Base-by-base conservation (phyloP, 2,113 vertebrate genomes). In the Lasiurus cinereus region DNA sequence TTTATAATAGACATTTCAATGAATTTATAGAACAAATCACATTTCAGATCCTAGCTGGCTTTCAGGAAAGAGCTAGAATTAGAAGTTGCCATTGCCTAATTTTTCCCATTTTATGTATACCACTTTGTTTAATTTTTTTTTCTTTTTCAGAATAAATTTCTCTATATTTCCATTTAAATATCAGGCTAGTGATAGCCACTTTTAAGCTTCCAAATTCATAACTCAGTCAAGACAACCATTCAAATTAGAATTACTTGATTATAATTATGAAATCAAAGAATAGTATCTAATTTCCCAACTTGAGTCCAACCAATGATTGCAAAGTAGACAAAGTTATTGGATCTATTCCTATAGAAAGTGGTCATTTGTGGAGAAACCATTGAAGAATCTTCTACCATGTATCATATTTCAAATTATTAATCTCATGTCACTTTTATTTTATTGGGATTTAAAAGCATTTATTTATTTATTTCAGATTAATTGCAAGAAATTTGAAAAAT, bases 381-480 rank as follows among this genome's bases (percentile, higher is more conserved):
- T 50, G 6, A 19, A 22, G 39, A 8, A 27, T 11, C 31, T 77
- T 48, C 39, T 64, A n/a, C 3, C 14, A 5, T 48, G 0, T 59
- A 36, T 12, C 66, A 85, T 79, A 43, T 14, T 85, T 90, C 9
- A 90, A 50, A 43, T 72, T 39, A 69, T 62, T 9, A 39, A 16
- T 74, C 18, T 31, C 36, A 69, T 74, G 2, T 59, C 7, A 70
- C 83, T 82, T 91, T 87, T 76, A 50, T 88, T 83, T 74, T 56
- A 18, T 11, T 82, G 24, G 5, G 3, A 72, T 87, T 93, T 90
- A 6, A 6, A 39, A 70, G 39, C 50, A 39, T 19, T 39, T 43
- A 2, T 76, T n/a, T 87, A 6, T 46, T 89, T 76, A 77, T 94
- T 94, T 77, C 50, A 56, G 1, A 48, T 31, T 83, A 90, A 83